phyloP scores from a whole-genome alignment of 2,888 invertebrate species.

The Tenthredo distinguenda region DNA sequence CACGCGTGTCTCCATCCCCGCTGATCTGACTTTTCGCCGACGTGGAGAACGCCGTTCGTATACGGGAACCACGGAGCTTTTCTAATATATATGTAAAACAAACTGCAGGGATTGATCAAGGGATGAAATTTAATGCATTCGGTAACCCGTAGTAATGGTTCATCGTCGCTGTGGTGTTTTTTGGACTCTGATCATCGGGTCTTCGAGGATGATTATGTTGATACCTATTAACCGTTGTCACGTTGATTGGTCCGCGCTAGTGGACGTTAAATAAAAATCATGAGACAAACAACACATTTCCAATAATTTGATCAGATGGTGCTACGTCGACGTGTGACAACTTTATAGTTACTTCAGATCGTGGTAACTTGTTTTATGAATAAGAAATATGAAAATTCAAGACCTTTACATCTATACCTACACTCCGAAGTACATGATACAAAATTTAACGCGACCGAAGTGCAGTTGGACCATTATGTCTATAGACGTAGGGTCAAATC shows the following conservation, averaged over 20 bases:
- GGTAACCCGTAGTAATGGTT: neutral
- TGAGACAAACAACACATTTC: neutral
- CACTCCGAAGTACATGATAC: no score
- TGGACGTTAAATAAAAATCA: neutral
- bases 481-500: neutral
- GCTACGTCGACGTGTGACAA: constrained; percentile 6
- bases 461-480: neutral
- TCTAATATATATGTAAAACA: neutral
- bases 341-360: neutral
- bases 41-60: constrained; percentile 10
- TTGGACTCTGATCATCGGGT: neutral
- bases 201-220: constrained; percentile 16
- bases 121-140: constrained; percentile 18
- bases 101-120: constrained; percentile 1
- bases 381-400: neutral
- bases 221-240: constrained; percentile 14
- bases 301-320: constrained; percentile 1
- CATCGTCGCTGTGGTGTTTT: constrained; percentile 5
- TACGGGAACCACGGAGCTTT: neutral
- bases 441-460: neutral
- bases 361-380: constrained; percentile 6
- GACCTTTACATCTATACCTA: neutral
- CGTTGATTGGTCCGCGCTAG: constrained; percentile 27
- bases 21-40: constrained; percentile 45
- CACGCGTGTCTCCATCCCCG: constrained; percentile 64